Evolutionary conservation across 2,888 invertebrate genomes (phyloP), one percentile per base, ranked within the genome.

Genomic region (Andrena trimmerana): DNA sequence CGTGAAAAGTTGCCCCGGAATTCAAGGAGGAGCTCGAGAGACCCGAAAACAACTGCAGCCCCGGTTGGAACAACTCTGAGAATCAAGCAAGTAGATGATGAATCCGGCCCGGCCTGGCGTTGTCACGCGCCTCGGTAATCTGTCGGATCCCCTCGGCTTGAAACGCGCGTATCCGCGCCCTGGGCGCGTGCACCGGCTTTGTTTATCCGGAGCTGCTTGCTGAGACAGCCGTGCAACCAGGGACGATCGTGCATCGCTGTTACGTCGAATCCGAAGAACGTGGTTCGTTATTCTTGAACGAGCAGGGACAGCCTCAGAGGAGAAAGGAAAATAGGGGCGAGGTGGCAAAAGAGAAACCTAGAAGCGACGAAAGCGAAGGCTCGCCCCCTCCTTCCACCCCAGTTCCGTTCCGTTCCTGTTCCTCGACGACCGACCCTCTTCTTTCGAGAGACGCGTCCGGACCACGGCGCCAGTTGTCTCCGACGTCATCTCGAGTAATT

Each of bases 401-500:
- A 7, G n/a, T 36, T 67, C 10, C 52, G 57, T n/a, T n/a, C 50
- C 24, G 13, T 33, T 42, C 13, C 29, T 42, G 42, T 7, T 54
- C 5, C 10, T n/a, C 59, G 70, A 27, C 60, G 33, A 16, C 50
- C 52, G 65, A 33, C 48, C 33, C 75, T 75, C 75, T 75, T 74
- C 74, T 82, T 72, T 52, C 70, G 24, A 27, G 62, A 74, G 67
- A 75, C 73, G 69, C 36, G 66, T 42, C n/a, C 81, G 50, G 65
- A 78, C 54, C 69, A 10, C 63, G 29, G 20, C 27, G 27, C 62
- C 29, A 29, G 57, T 82, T 74, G 82, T 78, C 83, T 83, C 5
- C 66, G 57, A 75, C 70, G 73, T 78, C 67, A 77, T 82, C 77
- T 68, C 74, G 83, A 84, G 84, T 84, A 84, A 84, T 84, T 84